Evolutionary conservation across 2,888 invertebrate species (phyloP), one percentile per base, ranked within the genome.

Genomic region (Malthinus flaveolus): DNA sequence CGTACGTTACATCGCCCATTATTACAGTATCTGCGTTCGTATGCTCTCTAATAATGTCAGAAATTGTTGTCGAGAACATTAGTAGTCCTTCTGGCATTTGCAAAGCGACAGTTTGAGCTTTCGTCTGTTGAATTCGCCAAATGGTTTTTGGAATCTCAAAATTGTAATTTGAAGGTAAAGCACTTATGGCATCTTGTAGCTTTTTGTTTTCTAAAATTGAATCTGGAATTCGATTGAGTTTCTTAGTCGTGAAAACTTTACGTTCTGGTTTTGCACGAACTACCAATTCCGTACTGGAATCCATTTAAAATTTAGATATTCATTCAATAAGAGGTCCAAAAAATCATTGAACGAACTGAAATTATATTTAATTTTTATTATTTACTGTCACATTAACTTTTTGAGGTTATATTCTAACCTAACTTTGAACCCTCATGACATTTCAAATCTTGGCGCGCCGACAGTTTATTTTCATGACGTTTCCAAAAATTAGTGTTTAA

Each of bases 1-100:
- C 99, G 74, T 99, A 99, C 0, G 99, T 98, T 10, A 99, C 97
- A 80, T 99, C 99, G 6, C 96, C 98, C 95, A 99, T 95, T 62
- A 99, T 96, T 46, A 98, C 86, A 0, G 92, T 90, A 69, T 97
- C 96, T 1, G 93, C 94, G 33, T 85, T 86, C 1, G 95, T 93
- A 73, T 95, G 95, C 52, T 85, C 84, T 77, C 94, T 59, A 67
- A 97, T 88, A 63, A 99, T 95, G 76, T 98, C 97, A 64, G 94
- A 89, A 59, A 99, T 88, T 1, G 93, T 89, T 61, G 95, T 93
- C 0, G 98, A 89, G 80, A 92, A 99, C 81, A 99, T 83, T 12
- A 97, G 82, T 4, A 99, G 79, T 8, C 91, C 99, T 84, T 99
- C 99, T 0, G 99, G 99, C 85, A 99, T 87, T 80, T 99, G 99